These are phyloP conservation scores for Tetrapedia diversipes DNA, from an alignment of 2,888 invertebrate genomes.

Conservation along the genomic window DNA sequence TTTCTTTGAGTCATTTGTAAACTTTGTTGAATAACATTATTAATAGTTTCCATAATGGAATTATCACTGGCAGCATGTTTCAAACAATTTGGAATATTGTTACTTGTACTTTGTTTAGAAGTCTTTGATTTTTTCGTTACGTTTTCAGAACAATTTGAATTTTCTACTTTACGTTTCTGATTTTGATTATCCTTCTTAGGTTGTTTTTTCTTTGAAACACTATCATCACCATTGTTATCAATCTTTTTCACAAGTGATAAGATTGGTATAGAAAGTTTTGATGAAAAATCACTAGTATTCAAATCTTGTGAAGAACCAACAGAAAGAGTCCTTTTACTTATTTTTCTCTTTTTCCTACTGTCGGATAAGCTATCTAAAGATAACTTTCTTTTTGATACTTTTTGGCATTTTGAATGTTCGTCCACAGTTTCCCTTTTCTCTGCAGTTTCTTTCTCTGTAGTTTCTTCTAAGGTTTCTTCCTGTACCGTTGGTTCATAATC, in stretches of 20 bases:
- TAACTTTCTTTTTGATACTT: conserved; percentile 84
- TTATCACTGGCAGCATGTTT: conserved; percentile 70
- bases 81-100: conserved; percentile 62
- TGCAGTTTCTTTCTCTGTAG: conserved; percentile 57
- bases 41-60: conserved; percentile 81
- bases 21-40: conserved; percentile 79
- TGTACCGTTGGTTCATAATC: conserved; percentile 80
- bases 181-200: conserved; percentile 56
- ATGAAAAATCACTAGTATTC: conserved; percentile 45
- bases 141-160: conserved; percentile 66
- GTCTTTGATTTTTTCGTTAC: conserved; percentile 76
- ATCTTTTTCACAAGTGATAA: conserved; percentile 46
- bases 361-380: conserved; percentile 82
- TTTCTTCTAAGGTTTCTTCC: conserved; percentile 75
- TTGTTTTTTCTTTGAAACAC: conserved; percentile 76
- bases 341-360: conserved; percentile 83
- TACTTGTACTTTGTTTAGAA: conserved; percentile 77
- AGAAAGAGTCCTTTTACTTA: conserved; percentile 80
- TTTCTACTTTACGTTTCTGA: conserved; percentile 75
- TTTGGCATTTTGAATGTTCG: conserved; percentile 82
- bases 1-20: conserved; percentile 78
- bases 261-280: conserved; percentile 58
- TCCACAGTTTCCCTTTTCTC: conserved; percentile 36
- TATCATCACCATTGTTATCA: conserved; percentile 57
- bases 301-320: conserved; percentile 76